These are phyloP conservation scores for Nematolebias whitei DNA, from an alignment of 2,113 vertebrate genomes.

Conservation along the genomic window DNA sequence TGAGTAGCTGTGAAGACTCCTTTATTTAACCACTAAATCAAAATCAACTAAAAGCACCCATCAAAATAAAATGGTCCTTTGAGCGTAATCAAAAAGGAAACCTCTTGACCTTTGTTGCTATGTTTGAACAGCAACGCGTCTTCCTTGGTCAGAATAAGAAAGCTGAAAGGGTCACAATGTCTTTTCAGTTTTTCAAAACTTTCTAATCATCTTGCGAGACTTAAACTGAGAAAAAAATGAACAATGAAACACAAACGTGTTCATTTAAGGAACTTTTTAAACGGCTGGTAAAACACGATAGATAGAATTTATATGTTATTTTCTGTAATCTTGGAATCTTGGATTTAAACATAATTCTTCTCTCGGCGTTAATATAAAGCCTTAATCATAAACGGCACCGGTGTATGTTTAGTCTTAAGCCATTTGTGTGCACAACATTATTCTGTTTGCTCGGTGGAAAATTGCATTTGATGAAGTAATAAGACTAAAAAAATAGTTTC, in stretches of 20 bases:
- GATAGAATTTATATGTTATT: too few relatives aligned
- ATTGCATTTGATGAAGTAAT: conserved; percentile 40
- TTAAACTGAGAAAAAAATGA: background rate
- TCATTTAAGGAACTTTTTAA: too few relatives aligned
- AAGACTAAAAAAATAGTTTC: conserved; percentile 10
- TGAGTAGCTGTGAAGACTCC: too few relatives aligned
- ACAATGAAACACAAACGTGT: background rate
- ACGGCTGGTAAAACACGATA: too few relatives aligned
- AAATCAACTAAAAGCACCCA: background rate
- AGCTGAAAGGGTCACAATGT: background rate
- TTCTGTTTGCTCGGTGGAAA: conserved; percentile 38
- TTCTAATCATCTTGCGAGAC: background rate
- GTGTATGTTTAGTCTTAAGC: background rate
- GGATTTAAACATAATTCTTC: too few relatives aligned
- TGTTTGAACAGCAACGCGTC: background rate
- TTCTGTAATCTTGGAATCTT: too few relatives aligned
- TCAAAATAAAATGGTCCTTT: too few relatives aligned
- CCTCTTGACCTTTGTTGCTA: background rate
- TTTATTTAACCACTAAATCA: background rate
- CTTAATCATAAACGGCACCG: too few relatives aligned
- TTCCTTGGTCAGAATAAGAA: background rate
- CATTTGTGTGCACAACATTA: background rate
- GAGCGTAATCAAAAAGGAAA: too few relatives aligned
- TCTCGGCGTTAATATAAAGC: too few relatives aligned
- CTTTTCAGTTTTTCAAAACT: background rate